Evolutionary conservation across 2,888 invertebrate genomes (phyloP).

Genomic region (Acrocyrtus sp.): DNA sequence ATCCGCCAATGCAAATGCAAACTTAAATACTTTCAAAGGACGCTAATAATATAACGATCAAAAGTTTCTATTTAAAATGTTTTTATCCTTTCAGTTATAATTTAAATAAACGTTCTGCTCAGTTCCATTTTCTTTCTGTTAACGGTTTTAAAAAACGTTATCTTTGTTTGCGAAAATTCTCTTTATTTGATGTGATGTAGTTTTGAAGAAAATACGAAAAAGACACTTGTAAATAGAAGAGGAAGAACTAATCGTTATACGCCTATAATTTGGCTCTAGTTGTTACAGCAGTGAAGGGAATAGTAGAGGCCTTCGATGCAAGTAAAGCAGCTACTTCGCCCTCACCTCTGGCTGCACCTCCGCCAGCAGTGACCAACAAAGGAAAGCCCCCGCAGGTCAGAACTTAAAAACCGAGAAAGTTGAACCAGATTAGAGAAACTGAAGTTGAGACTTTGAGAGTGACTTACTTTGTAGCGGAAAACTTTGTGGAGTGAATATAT

Average conservation of each 20-base stretch:
- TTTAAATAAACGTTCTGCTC: no score
- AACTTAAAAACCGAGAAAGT: not conserved
- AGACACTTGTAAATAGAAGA: not conserved
- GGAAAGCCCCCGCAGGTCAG: conserved; percentile 24
- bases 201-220: conserved; percentile 3
- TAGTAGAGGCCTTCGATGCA: conserved; percentile 80
- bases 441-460: no score
- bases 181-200: conserved; percentile 1
- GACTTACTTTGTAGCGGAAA: no score
- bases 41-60: no score
- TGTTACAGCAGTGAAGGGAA: conserved; percentile 82
- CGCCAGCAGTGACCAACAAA: conserved; percentile 16
- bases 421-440: not conserved
- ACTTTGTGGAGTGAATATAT: not conserved
- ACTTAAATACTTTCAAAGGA: no score
- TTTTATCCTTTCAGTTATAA: no score
- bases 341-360: conserved; percentile 20
- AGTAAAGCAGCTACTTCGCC: conserved; percentile 29
- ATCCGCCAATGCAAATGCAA: no score
- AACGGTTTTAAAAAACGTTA: not conserved
- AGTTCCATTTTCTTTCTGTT: conserved; percentile 8
- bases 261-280: conserved; percentile 69
- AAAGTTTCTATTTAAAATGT: no score
- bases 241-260: conserved; percentile 27
- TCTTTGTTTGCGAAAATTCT: no score